These are phyloP conservation scores for Drosophila dives DNA, from an alignment of 2,888 invertebrate genomes.

Conservation along the genomic window DNA sequence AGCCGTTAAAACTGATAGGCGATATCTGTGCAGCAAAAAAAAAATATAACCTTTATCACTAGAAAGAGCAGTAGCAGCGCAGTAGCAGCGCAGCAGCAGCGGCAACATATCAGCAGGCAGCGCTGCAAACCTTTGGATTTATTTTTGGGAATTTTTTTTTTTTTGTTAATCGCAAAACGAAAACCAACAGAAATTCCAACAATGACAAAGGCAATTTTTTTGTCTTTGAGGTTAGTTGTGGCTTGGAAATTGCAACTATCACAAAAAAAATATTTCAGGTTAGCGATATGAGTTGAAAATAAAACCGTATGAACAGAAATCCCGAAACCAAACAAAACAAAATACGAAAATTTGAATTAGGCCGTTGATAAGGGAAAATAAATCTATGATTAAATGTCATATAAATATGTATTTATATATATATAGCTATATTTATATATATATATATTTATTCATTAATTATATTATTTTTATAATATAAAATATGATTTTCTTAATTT, in stretches of 20 bases:
- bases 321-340: conserved; percentile 7
- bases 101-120: conserved; percentile 36
- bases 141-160: conserved; percentile 2
- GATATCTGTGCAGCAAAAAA: conserved; percentile 42
- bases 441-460: conserved; percentile 10
- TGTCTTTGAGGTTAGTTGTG: conserved; percentile 11
- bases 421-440: conserved; percentile 5
- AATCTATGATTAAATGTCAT: background rate
- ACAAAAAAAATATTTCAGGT: conserved; percentile 1
- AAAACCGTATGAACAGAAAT: conserved; percentile 32
- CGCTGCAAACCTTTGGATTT: conserved; percentile 18
- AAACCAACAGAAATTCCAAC: conserved; percentile 9
- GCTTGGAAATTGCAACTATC: conserved; percentile 9
- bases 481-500: background rate
- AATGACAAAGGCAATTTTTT: background rate
- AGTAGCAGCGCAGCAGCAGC: conserved; percentile 2
- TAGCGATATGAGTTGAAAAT: conserved; percentile 6
- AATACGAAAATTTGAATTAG: conserved; percentile 13
- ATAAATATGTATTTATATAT: conserved; percentile 1
- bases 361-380: conserved; percentile 24
- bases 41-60: conserved; percentile 33
- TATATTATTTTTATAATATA: background rate
- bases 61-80: background rate
- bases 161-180: conserved; percentile 17
- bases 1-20: conserved; percentile 47